Percentiles rank a stretch among this genome's conserved stretches.
These are phyloP conservation scores for Saccostrea cuccullata DNA, from an alignment of 1,140 invertebrate genomes.

Conservation along the genomic window DNA sequence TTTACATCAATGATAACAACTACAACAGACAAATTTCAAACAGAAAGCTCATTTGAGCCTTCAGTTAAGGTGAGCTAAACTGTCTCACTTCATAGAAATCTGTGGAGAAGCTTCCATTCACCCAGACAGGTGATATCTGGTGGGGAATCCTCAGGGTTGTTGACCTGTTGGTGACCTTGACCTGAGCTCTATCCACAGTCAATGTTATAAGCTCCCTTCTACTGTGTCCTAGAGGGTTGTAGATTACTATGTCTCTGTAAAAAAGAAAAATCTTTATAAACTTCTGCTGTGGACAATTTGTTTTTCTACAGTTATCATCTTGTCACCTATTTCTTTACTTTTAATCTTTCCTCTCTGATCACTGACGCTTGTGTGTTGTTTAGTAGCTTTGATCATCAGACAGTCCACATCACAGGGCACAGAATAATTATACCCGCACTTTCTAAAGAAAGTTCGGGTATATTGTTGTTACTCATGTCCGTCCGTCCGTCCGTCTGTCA, in stretches of 20 bases:
- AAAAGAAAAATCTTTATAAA: conserved; percentile 7
- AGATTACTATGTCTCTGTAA: conserved; percentile 63
- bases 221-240: conserved; percentile 62
- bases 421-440: no score
- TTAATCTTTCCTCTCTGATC: no score
- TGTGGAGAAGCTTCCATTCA: background rate
- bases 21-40: no score
- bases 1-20: background rate
- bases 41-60: no score
- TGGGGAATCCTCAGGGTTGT: conserved; percentile 41
- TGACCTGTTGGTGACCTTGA: conserved; percentile 54
- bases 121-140: conserved; percentile 65
- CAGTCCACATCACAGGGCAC: no score
- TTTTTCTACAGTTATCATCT: no score
- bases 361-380: no score
- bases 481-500: no score
- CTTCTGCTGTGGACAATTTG: background rate
- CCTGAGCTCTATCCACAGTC: conserved; percentile 51
- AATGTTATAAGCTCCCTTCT: conserved; percentile 62
- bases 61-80: background rate
- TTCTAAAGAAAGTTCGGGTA: no score
- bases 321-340: no score
- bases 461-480: no score
- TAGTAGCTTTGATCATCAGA: no score
- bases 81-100: conserved; percentile 48